A percentile compares a stretch with the other conserved stretches of the same genome.
These are phyloP conservation scores for Heliconius ethilla DNA, from an alignment of 2,888 invertebrate species.

Conservation along the genomic window DNA sequence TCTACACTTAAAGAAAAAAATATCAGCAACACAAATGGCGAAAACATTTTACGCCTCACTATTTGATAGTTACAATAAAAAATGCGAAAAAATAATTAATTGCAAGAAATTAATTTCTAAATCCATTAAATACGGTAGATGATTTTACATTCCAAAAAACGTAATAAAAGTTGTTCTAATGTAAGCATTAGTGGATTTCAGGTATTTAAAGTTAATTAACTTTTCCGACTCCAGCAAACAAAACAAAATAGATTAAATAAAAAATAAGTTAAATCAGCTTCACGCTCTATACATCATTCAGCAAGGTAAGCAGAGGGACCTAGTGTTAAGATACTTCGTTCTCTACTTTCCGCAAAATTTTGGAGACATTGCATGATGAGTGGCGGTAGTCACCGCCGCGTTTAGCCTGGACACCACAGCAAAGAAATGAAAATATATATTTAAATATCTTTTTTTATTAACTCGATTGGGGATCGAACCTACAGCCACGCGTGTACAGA, in stretches of 20 bases:
- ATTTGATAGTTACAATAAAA: not conserved
- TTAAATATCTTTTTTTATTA: no score
- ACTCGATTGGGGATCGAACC: no score
- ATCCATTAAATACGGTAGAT: slow-evolving; percentile 15
- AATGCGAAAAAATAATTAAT: not conserved
- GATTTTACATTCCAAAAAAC: slow-evolving; percentile 12
- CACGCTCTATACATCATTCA: no score
- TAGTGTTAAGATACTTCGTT: no score
- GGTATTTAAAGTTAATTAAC: not conserved
- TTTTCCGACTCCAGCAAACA: not conserved
- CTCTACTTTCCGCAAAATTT: no score
- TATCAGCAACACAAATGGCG: not conserved
- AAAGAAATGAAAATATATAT: no score
- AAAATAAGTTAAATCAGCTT: no score
- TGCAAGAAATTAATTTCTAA: slow-evolving; percentile 8
- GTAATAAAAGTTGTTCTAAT: slow-evolving; percentile 29
- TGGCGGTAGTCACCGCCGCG: no score
- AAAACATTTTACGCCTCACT: slow-evolving; percentile 13
- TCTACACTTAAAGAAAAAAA: not conserved
- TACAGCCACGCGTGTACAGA: no score
- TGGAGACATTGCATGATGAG: no score
- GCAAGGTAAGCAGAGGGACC: no score
- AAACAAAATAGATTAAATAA: not conserved
- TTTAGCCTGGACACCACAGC: no score
- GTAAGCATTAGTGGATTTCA: not conserved